Percentiles rank a stretch among this genome's conserved stretches.
Conservation (phyloP, 2,888 invertebrate genomes). For the Copidosoma aretas region DNA sequence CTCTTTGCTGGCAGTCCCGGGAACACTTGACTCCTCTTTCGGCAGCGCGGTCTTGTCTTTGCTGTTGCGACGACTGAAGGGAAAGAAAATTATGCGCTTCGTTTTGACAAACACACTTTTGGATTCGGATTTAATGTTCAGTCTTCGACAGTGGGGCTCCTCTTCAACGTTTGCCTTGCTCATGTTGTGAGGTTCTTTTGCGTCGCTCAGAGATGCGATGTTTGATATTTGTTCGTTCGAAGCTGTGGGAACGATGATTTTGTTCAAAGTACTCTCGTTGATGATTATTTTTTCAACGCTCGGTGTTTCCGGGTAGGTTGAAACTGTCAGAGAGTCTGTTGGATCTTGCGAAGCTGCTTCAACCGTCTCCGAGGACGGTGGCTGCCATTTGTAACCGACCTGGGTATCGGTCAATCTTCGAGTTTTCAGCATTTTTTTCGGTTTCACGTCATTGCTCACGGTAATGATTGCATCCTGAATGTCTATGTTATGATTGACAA, state of each 20-base stretch:
- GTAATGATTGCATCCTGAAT: slow-evolving; percentile 40
- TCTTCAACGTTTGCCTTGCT: not conserved
- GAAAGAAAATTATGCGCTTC: slow-evolving; percentile 80
- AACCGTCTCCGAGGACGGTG: slow-evolving; percentile 9
- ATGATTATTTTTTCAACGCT: slow-evolving; percentile 51
- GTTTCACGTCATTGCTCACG: slow-evolving; percentile 41
- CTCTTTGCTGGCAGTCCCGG: not conserved
- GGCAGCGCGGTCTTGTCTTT: slow-evolving; percentile 28
- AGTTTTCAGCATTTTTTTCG: slow-evolving; percentile 51
- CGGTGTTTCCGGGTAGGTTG: slow-evolving; percentile 42
- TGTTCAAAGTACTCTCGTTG: slow-evolving; percentile 53
- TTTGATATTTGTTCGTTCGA: slow-evolving; percentile 34
- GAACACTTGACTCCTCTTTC: slow-evolving; percentile 6
- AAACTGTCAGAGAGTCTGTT: slow-evolving; percentile 40
- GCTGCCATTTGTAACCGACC: slow-evolving; percentile 47
- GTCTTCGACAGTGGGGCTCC: not conserved
- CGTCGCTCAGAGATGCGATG: not conserved
- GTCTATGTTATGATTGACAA: too few relatives aligned
- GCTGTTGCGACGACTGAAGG: slow-evolving; percentile 66
- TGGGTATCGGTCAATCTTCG: slow-evolving; percentile 50
- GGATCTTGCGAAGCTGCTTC: slow-evolving; percentile 30
- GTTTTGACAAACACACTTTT: slow-evolving; percentile 79
- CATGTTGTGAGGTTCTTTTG: slow-evolving; percentile 6
- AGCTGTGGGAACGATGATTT: slow-evolving; percentile 54
- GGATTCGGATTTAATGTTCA: slow-evolving; percentile 45